These are phyloP conservation scores for Lasiurus cinereus DNA, from an alignment of 2,113 vertebrate genomes.

Conservation along the genomic window DNA sequence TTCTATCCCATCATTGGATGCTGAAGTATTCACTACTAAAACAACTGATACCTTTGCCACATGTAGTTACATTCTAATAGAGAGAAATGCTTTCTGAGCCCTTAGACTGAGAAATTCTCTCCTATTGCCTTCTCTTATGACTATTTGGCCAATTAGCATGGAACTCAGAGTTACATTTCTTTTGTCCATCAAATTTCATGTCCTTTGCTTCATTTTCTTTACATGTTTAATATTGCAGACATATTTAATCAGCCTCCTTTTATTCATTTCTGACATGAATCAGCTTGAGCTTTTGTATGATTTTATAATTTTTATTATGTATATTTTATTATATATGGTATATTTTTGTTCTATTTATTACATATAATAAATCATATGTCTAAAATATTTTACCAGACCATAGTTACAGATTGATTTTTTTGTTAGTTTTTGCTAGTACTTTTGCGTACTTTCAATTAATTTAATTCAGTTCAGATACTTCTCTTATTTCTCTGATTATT, in stretches of 20 bases:
- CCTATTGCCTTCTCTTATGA: neutral
- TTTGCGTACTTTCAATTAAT: neutral
- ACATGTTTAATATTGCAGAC: neutral
- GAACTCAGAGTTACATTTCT: neutral
- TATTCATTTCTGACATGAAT: neutral
- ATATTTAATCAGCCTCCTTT: slow-evolving; percentile 25
- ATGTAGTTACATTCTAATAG: neutral
- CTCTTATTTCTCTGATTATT: neutral
- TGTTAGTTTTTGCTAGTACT: neutral
- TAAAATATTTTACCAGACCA: neutral
- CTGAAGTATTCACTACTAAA: neutral
- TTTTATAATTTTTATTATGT: slow-evolving; percentile 46
- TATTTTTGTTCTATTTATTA: neutral
- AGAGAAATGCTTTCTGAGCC: neutral
- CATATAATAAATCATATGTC: neutral
- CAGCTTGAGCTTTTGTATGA: neutral
- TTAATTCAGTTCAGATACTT: neutral
- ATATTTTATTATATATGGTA: neutral
- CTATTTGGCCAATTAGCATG: neutral
- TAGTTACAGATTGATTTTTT: neutral
- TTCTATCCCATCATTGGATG: neutral
- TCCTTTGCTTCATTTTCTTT: neutral
- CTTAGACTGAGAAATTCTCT: neutral
- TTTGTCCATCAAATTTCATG: neutral
- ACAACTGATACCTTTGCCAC: neutral